Base-by-base conservation (phyloP, 2,888 invertebrate genomes). In the Acleris laterana region DNA sequence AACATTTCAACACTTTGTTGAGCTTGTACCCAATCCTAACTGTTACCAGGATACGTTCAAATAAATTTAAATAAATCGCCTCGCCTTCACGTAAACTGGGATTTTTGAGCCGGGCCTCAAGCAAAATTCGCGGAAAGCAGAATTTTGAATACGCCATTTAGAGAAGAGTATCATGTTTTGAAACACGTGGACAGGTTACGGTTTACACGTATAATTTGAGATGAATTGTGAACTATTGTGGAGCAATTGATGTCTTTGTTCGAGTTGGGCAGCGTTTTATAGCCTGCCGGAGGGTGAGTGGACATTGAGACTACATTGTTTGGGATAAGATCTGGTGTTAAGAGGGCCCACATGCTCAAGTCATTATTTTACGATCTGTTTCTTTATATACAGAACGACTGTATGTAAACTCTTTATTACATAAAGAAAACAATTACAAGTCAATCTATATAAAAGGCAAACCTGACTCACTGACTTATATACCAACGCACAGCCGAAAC, bases 201-300 rank as follows among this genome's bases (percentile, higher is more conserved):
- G 82, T 79, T 80, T 85, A 83, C 85, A 84, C 69, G 81, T 87
- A 89, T 85, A 87, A 90, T 91, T 91, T 89, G 85, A 83, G 85
- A 85, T 89, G 89, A 91, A 89, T 90, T 91, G 91, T 90, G 89
- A 84, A 84, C 84, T 87, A 89, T 91, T 91, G 91, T 90, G 89
- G 83, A 83, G 84, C 88, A 79, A 84, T 89, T 90, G 89, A 92
- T 92, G 91, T 90, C 91, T 91, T 90, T 90, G 90, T 92, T 90
- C 87, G 80, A 72, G 79, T 83, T 84, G 76, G 76, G 74, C 72
- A 79, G 79, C 78, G 74, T 85, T 87, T 90, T 89, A 90, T 80
- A 81, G 75, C 74, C 74, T 75, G 83, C 84, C 83, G 76, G 82
- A 81, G 85, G 84, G 87, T 88, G 86, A 85, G 83, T 87, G 83